Base-by-base conservation (phyloP, 2,113 vertebrate species). In the Tonatia bakeri region DNA sequence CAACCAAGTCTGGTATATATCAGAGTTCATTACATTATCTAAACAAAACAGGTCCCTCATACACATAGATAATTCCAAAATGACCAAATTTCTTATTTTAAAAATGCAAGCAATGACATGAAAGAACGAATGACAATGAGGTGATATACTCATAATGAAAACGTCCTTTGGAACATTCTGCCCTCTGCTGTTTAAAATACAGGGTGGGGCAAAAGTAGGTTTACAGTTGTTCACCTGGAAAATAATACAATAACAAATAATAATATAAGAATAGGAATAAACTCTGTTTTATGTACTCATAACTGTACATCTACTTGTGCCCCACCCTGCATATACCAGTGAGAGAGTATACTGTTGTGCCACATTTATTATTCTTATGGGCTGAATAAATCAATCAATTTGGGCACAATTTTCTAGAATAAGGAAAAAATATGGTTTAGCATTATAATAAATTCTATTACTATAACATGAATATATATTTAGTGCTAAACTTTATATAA, bases 141-240 rank as follows among this genome's bases (percentile, higher is more conserved):
- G 85, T 88, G 14, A 40, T 52, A 1, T 75, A 75, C 84, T 94
- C 69, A 95, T 33, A 87, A 84, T 56, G 24, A 89, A 94, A 96
- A 92, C 75, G 45, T 52, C 22, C 56, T 59, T 59, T 59, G 56
- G 56, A 59, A 59, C 56, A 59, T 24, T 24, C 24, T 91, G 91
- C 20, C 79, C 50, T 95, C 87, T 95, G 94, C 52, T 96, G 47
- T 92, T 95, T 92, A 90, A 91, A 96, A 85, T 76, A 75, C 7
- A n/a, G 61, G 28, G 64, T n/a, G 64, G 64, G 64, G 33, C 64
- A 67, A 67, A 67, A 33, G 22, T 59, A 59, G 56, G 64, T n/a
- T 67, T 67, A 67, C 64, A 67, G 33, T 16, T 67, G 64, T n/a
- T 67, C 64, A 33, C 19, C 5, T 67, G 33, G 64, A 67, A 67